Percentiles rank a stretch among this genome's conserved stretches.
phyloP scores from a whole-genome alignment of 1,140 invertebrate genomes.

The Cotesia vestalis region DNA sequence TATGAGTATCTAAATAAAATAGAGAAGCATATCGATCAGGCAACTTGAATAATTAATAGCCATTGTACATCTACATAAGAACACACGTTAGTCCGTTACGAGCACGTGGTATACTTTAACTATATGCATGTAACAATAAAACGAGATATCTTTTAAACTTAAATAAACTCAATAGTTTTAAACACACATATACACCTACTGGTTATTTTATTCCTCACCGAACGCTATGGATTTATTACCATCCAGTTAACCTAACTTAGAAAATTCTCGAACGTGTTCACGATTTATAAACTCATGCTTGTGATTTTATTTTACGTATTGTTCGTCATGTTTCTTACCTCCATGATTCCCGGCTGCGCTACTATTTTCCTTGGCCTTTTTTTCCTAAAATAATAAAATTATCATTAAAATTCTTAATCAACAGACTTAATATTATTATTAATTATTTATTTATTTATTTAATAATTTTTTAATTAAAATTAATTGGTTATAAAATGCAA shows the following conservation, averaged over 20 bases:
- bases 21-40: constrained; percentile 4
- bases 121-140: no score
- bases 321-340: constrained; percentile 51
- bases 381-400: constrained; percentile 58
- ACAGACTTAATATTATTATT: not conserved
- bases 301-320: constrained; percentile 7
- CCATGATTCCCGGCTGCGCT: constrained; percentile 57
- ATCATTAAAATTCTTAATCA: constrained; percentile 3
- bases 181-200: no score
- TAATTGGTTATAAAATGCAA: not conserved
- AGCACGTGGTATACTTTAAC: no score
- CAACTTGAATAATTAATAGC: not conserved
- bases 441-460: not conserved
- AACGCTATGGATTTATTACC: constrained; percentile 10
- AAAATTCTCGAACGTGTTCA: no score
- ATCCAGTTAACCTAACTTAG: constrained; percentile 3
- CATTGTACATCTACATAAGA: no score
- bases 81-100: no score
- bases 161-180: no score
- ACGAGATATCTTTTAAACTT: no score
- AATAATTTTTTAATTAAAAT: not conserved
- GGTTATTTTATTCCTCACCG: no score
- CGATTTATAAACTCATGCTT: not conserved
- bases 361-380: constrained; percentile 59
- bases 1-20: constrained; percentile 61